Evolutionary conservation across 2,888 invertebrate species (phyloP).

Genomic region (Anticlea derivata): DNA sequence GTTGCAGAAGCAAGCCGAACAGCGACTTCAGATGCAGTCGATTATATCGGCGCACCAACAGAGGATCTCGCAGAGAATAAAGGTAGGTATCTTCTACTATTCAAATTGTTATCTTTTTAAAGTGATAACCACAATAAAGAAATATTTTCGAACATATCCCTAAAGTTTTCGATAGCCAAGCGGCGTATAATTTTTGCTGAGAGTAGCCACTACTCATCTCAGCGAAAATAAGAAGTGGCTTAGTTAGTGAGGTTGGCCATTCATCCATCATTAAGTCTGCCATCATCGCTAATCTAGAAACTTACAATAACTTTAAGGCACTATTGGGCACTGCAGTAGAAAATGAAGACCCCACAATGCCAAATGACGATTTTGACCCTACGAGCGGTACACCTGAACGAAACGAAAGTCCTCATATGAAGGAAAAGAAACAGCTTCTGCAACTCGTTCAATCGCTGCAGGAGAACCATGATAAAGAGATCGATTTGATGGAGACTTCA

Average conservation of each 20-base stretch:
- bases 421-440: slow-evolving; percentile 69
- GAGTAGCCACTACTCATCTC: too few relatives aligned
- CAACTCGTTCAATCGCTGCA: slow-evolving; percentile 80
- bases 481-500: slow-evolving; percentile 85
- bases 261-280: too few relatives aligned
- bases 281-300: background rate
- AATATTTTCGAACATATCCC: too few relatives aligned
- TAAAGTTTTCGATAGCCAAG: too few relatives aligned
- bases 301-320: slow-evolving; percentile 47
- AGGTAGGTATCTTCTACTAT: slow-evolving; percentile 53
- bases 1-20: slow-evolving; percentile 80
- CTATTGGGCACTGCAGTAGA: slow-evolving; percentile 52
- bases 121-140: too few relatives aligned
- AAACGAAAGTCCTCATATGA: slow-evolving; percentile 57
- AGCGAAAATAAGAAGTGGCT: too few relatives aligned
- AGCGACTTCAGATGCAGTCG: slow-evolving; percentile 82
- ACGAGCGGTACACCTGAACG: slow-evolving; percentile 37
- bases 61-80: slow-evolving; percentile 84
- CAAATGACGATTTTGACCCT: slow-evolving; percentile 35
- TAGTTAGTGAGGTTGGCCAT: too few relatives aligned
- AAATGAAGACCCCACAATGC: slow-evolving; percentile 43
- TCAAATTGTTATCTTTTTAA: too few relatives aligned
- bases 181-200: too few relatives aligned
- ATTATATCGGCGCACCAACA: slow-evolving; percentile 85
- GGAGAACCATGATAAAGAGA: slow-evolving; percentile 85